Conservation (phyloP, 2,888 invertebrate species). For the Macrosiphum euphorbiae region DNA sequence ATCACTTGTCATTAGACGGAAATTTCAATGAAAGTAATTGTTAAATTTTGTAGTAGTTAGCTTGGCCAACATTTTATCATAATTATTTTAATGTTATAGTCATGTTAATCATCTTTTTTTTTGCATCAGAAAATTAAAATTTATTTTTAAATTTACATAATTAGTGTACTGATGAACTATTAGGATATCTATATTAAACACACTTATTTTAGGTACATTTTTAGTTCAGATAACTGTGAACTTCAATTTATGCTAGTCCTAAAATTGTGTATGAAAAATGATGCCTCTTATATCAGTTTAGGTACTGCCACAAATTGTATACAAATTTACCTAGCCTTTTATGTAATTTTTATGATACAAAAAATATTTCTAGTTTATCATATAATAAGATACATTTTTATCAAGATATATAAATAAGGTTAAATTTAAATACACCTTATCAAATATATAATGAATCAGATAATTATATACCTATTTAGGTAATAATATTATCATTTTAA, state of each 20-base stretch:
- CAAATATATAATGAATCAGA: not conserved
- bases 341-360: not conserved
- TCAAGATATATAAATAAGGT: not conserved
- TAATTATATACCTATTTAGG: not conserved
- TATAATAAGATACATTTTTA: not conserved
- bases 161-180: not conserved
- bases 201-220: not conserved
- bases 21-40: fast-evolving
- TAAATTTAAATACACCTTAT: not conserved
- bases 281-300: too few species aligned
- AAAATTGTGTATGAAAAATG: too few species aligned
- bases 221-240: not conserved
- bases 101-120: not conserved
- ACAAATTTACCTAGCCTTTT: too few species aligned
- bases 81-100: not conserved
- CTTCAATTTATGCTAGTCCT: too few species aligned
- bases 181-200: not conserved
- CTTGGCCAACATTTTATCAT: not conserved
- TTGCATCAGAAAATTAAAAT: not conserved
- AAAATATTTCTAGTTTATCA: not conserved
- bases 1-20: not conserved
- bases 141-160: not conserved
- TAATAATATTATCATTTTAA: not conserved
- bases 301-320: not conserved
- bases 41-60: not conserved